Percentiles rank a stretch among this genome's conserved stretches.
These are phyloP conservation scores for Amblyornis subalaris DNA, from an alignment of 2,113 vertebrate species.

Conservation along the genomic window DNA sequence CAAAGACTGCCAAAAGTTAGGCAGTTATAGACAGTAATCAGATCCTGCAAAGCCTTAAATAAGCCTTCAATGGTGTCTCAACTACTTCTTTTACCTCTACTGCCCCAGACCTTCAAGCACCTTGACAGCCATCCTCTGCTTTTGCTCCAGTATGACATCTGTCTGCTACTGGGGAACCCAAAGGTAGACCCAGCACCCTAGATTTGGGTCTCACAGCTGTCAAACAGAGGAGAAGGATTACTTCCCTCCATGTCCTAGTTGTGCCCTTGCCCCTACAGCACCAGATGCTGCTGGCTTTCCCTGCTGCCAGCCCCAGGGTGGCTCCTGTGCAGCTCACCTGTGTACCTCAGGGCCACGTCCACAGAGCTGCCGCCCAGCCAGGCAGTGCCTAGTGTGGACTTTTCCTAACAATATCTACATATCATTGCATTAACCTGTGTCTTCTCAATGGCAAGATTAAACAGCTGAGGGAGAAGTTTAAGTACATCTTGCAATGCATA, in stretches of 20 bases:
- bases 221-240: neutral
- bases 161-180: neutral
- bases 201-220: neutral
- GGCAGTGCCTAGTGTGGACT: rapidly evolving
- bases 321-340: rapidly evolving
- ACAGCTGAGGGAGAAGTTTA: neutral
- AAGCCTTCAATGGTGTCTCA: neutral
- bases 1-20: neutral
- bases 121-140: neutral
- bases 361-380: neutral
- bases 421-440: neutral
- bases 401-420: neutral
- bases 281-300: neutral
- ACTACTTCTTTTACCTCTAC: neutral
- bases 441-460: neutral
- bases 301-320: neutral
- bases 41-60: neutral
- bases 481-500: neutral
- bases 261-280: neutral
- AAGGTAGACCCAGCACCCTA: neutral
- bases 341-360: too few species aligned
- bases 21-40: neutral
- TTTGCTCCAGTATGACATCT: neutral
- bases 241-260: neutral
- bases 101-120: neutral